phyloP scores from a whole-genome alignment of 1,140 invertebrate species.

The Phymastichus coffea region DNA sequence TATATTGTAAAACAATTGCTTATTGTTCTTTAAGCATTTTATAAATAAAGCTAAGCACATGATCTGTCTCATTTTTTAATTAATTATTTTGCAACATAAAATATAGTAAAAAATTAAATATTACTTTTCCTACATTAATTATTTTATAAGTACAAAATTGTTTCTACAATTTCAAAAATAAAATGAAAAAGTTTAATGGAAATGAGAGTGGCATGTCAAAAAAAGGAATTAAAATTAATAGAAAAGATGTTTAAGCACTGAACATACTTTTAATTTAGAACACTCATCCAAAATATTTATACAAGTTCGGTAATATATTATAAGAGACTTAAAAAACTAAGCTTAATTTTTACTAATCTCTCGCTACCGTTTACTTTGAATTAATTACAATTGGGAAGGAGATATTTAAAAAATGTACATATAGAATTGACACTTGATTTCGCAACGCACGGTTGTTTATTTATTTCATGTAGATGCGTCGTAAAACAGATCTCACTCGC shows the following conservation, averaged over 20 bases:
- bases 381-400: slow-evolving; percentile 49
- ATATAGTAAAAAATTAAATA: too few relatives aligned
- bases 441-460: slow-evolving; percentile 17
- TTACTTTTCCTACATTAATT: too few relatives aligned
- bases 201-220: too few relatives aligned
- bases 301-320: slow-evolving; percentile 48
- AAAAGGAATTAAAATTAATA: too few relatives aligned
- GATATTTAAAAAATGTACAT: slow-evolving; percentile 54
- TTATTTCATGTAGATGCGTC: background rate
- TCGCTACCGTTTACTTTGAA: slow-evolving; percentile 30
- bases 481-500: slow-evolving; percentile 26
- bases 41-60: too few relatives aligned
- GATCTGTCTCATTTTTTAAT: too few relatives aligned
- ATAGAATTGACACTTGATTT: slow-evolving; percentile 41
- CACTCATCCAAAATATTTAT: slow-evolving; percentile 53
- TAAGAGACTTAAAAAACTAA: slow-evolving; percentile 50
- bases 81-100: too few relatives aligned
- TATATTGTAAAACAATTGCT: too few relatives aligned
- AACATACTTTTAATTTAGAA: slow-evolving; percentile 54
- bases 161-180: too few relatives aligned
- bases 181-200: too few relatives aligned
- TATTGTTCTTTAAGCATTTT: too few relatives aligned
- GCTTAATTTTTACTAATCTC: slow-evolving; percentile 41
- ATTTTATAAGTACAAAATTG: too few relatives aligned
- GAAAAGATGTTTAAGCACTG: slow-evolving; percentile 49